These are phyloP conservation scores for Cinclus cinclus DNA, from an alignment of 2,113 vertebrate genomes.

Conservation along the genomic window DNA sequence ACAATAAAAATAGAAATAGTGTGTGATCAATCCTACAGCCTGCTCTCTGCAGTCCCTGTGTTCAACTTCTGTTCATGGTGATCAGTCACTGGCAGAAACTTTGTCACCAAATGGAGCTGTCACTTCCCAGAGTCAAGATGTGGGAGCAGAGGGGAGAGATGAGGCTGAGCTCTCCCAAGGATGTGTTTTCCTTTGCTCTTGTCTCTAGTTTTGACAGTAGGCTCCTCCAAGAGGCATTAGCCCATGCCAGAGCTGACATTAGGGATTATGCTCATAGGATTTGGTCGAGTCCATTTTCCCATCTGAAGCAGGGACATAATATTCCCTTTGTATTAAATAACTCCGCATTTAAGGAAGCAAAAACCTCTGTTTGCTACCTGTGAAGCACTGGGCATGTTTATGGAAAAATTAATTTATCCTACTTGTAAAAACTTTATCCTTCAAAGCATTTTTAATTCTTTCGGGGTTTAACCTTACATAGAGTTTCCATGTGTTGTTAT, in stretches of 20 bases:
- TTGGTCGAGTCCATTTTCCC: not conserved
- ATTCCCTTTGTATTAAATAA: not conserved
- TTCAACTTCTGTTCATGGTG: accelerated
- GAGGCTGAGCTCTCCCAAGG: not conserved
- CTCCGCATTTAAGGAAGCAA: not conserved
- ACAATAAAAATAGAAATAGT: accelerated
- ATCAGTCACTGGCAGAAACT: not conserved
- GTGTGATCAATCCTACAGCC: not conserved
- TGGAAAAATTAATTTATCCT: not conserved
- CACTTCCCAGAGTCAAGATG: not conserved
- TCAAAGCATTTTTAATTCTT: not conserved
- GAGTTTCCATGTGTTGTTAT: not conserved
- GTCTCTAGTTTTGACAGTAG: not conserved
- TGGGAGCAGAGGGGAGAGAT: not conserved
- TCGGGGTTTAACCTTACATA: not conserved
- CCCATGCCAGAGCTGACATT: not conserved
- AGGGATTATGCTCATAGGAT: not conserved
- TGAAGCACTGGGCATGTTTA: not conserved
- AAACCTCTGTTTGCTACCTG: not conserved
- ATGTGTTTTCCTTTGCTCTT: not conserved
- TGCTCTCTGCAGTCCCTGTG: accelerated
- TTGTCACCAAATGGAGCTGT: not conserved
- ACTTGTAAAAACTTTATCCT: not conserved
- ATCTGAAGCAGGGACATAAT: not conserved
- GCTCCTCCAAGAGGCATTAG: not conserved